Percentiles rank a stretch among this genome's conserved stretches.
phyloP scores from a whole-genome alignment of 1,140 invertebrate genomes.

The Hyposmocoma kahamanoa region DNA sequence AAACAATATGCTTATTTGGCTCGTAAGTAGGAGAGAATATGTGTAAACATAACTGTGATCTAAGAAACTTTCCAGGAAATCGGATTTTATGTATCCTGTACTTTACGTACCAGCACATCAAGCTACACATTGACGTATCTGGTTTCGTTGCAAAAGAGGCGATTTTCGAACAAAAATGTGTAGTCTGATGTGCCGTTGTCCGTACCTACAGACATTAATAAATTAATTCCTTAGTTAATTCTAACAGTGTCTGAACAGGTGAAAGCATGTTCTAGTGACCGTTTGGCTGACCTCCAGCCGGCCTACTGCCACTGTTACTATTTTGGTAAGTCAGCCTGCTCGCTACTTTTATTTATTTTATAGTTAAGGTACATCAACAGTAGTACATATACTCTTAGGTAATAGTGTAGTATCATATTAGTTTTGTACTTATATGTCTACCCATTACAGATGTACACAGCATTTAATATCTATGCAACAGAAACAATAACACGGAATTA shows the following conservation, averaged over 20 bases:
- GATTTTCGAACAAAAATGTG: background rate
- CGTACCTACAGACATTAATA: background rate
- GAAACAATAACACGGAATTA: too few relatives aligned
- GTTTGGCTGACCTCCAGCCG: background rate
- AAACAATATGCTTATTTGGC: too few relatives aligned
- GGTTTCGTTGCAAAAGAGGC: background rate
- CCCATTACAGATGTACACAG: background rate
- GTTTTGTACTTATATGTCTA: background rate
- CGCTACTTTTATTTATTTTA: background rate
- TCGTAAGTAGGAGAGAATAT: too few relatives aligned
- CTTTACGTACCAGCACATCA: background rate
- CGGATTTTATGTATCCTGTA: background rate
- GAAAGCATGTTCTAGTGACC: background rate
- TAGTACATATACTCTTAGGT: background rate
- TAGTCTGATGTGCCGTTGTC: background rate
- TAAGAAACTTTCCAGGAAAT: too few relatives aligned
- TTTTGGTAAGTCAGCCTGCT: background rate
- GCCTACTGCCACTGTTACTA: background rate
- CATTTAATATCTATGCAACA: background rate
- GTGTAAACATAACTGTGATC: too few relatives aligned
- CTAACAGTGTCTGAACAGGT: background rate
- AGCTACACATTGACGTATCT: background rate
- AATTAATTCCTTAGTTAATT: background rate
- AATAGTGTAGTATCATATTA: background rate
- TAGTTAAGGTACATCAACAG: background rate